A percentile compares a stretch with the other conserved stretches of the same genome.
Evolutionary conservation across 2,113 vertebrate species (phyloP).

Genomic region (Sinocyclocheilus grahami): DNA sequence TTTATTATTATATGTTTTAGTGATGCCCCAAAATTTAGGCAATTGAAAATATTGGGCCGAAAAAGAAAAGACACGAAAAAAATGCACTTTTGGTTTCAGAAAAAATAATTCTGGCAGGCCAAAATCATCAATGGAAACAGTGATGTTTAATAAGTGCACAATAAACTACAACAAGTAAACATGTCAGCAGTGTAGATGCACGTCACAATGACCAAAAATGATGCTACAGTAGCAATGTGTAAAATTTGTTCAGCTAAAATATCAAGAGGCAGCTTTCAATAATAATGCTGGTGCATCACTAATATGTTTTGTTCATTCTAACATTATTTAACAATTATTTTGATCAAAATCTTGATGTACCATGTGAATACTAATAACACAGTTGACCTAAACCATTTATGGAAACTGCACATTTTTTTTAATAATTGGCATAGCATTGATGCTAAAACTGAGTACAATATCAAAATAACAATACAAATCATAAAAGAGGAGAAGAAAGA

Average conservation of each 20-base stretch:
- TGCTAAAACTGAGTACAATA: neutral
- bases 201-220: neutral
- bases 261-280: too few relatives aligned
- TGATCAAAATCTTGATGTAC: neutral
- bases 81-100: neutral
- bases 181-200: too few relatives aligned
- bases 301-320: too few relatives aligned
- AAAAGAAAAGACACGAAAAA: neutral
- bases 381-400: neutral
- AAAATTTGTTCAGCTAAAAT: neutral
- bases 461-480: neutral
- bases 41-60: neutral
- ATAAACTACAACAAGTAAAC: neutral
- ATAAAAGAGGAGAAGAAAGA: too few relatives aligned
- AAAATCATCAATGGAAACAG: neutral
- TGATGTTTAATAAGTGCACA: neutral
- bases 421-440: too few relatives aligned
- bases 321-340: neutral
- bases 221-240: neutral
- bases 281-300: too few relatives aligned
- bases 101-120: neutral
- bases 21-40: neutral
- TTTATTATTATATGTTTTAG: neutral
- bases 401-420: neutral
- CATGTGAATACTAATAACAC: neutral